phyloP scores from a whole-genome alignment of 1,140 invertebrate genomes.

The Pseudomyrmex concolor region DNA sequence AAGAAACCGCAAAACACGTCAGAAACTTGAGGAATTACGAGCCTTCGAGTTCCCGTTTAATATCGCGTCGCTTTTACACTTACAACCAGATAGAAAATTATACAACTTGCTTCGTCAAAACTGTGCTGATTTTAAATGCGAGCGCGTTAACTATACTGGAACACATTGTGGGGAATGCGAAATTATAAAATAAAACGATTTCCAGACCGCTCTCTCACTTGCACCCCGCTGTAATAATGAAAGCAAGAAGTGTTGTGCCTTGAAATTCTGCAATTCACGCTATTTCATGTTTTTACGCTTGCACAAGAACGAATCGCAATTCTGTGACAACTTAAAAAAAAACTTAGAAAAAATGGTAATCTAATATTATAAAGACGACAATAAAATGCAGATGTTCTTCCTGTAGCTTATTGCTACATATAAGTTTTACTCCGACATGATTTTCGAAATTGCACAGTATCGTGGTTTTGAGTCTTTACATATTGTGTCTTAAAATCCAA shows the following conservation, averaged over 20 bases:
- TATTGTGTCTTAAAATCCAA: conserved; percentile 38
- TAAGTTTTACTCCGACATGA: not conserved
- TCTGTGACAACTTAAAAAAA: not conserved
- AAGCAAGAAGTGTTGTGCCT: conserved; percentile 27
- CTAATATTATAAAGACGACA: not conserved
- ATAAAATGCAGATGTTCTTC: not conserved
- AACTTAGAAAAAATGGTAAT: not conserved
- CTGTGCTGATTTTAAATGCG: not conserved
- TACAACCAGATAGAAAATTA: too few relatives aligned
- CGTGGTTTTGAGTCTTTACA: conserved; percentile 2
- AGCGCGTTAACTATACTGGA: not conserved
- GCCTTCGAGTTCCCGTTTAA: too few relatives aligned
- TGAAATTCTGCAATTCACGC: conserved; percentile 49
- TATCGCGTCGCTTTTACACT: too few relatives aligned
- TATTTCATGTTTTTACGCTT: conserved; percentile 15
- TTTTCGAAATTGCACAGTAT: not conserved
- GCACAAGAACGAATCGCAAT: conserved; percentile 17
- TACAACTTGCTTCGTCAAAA: not conserved
- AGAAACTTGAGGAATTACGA: too few relatives aligned
- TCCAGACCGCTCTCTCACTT: not conserved
- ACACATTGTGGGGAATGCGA: not conserved
- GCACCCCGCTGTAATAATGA: conserved; percentile 22
- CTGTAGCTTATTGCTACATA: not conserved
- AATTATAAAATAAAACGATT: conserved; percentile 10
- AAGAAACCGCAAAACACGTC: too few relatives aligned